Base-by-base conservation (phyloP, 2,888 invertebrate species). In the Cryptus armator region DNA sequence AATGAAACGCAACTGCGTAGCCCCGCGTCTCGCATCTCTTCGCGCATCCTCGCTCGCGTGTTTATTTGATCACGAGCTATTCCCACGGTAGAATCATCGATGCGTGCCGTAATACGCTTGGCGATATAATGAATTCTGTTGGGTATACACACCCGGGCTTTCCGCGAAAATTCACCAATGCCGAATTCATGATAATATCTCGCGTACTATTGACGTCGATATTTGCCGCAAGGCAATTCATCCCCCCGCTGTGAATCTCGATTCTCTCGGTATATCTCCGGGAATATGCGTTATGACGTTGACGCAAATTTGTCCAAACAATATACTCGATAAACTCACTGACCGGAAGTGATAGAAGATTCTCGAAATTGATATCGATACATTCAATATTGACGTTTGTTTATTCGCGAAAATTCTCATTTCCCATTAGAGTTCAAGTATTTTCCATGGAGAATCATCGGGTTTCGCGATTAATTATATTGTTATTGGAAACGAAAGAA, bases 61-160 rank as follows among this genome's bases (percentile, higher is more conserved):
- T 76, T 71, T 77, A 44, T 70, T 72, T 19, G 66, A 80, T 72
- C 53, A 72, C 64, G 53, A 10, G 24, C 3, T 43, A 66, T 67
- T 32, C 53, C 32, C 16, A 51, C 66, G 66, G 56, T 82, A 43
- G 67, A 79, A 78, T 74, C 75, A 64, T 83, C 79, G 70, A 75
- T 37, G 75, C 79, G 53, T 74, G 67, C 53, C 24, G 59, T 64
- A 75, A 83, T 74, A 51, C 37, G 72, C 10, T 56, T 53, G 19
- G 37, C 75, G 46, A 56, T 71, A 68, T 71, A 66, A 68, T 48
- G 75, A 80, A 84, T 80, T 72, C 76, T 10, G 56, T 62, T 12
- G 62, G 46, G 59, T 56, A 37, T 75, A 59, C 46, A 19, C 29
- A 48, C n/a, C 56, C 10, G 16, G 44, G 59, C 44, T 62, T 74